A percentile compares a stretch with the other conserved stretches of the same genome.
Evolutionary conservation across 2,888 invertebrate species (phyloP).

Genomic region (Physocephala rufipes): DNA sequence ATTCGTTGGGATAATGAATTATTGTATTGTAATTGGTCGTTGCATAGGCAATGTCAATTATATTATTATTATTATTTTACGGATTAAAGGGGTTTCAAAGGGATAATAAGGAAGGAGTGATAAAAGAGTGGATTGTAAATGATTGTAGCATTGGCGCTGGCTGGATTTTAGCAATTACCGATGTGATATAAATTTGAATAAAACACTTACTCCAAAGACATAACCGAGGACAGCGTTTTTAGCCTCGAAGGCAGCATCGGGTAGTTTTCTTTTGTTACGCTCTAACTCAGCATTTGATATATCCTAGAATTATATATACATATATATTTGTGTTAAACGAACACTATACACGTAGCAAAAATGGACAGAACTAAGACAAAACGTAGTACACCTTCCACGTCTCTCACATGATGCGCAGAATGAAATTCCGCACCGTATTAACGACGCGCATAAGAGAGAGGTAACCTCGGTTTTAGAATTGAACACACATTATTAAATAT

Average conservation of each 20-base stretch:
- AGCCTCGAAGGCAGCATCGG: constrained; percentile 74
- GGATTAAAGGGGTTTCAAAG: no score
- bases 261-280: constrained; percentile 80
- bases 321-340: constrained; percentile 18
- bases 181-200: not conserved
- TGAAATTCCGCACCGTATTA: not conserved
- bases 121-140: not conserved
- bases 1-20: no score
- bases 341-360: not conserved
- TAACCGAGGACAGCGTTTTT: constrained; percentile 84
- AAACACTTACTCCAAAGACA: constrained; percentile 80
- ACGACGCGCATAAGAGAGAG: not conserved
- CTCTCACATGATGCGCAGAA: no score
- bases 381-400: no score
- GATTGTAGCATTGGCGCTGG: not conserved
- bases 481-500: not conserved
- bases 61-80: no score
- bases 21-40: no score
- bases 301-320: constrained; percentile 62
- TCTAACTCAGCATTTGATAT: constrained; percentile 67
- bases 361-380: no score
- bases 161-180: no score
- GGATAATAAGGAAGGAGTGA: not conserved
- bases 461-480: no score
- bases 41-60: no score